Evolutionary conservation across 2,797 vertebrate species (phyloP).

Genomic region (Meda fulgida): DNA sequence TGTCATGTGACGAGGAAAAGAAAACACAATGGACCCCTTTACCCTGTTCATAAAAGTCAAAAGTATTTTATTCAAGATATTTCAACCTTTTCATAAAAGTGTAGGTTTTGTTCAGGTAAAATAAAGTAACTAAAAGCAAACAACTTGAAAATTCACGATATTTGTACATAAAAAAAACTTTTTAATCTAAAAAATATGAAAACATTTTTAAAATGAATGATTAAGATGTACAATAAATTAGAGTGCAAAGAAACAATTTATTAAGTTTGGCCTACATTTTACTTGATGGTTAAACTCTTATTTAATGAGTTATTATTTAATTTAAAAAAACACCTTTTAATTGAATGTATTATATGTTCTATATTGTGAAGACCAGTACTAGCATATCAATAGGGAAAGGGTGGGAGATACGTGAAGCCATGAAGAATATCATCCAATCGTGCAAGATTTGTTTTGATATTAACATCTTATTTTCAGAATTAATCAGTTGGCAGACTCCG

Average conservation of each 20-base stretch:
- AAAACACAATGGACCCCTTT: neutral
- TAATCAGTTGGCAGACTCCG: slow-evolving; percentile 53
- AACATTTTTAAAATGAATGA: neutral
- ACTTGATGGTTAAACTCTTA: neutral
- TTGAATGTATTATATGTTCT: neutral
- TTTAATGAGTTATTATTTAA: neutral
- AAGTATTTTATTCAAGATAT: neutral
- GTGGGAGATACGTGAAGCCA: neutral
- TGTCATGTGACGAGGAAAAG: neutral
- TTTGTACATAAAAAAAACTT: neutral
- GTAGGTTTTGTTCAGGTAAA: neutral
- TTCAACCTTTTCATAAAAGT: neutral
- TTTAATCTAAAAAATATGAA: neutral
- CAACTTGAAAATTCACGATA: neutral
- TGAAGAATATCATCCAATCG: neutral
- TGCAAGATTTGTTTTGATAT: slow-evolving; percentile 36
- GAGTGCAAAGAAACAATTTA: neutral
- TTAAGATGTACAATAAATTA: neutral
- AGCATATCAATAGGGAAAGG: neutral
- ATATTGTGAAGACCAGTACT: neutral
- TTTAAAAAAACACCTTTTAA: too few relatives aligned
- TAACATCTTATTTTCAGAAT: slow-evolving; percentile 51
- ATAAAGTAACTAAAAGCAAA: neutral
- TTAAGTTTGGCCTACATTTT: neutral
- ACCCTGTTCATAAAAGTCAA: neutral